Percentiles rank a stretch among this genome's conserved stretches.
Evolutionary conservation across 2,113 vertebrate genomes (phyloP).

Genomic region (Aegypius monachus): DNA sequence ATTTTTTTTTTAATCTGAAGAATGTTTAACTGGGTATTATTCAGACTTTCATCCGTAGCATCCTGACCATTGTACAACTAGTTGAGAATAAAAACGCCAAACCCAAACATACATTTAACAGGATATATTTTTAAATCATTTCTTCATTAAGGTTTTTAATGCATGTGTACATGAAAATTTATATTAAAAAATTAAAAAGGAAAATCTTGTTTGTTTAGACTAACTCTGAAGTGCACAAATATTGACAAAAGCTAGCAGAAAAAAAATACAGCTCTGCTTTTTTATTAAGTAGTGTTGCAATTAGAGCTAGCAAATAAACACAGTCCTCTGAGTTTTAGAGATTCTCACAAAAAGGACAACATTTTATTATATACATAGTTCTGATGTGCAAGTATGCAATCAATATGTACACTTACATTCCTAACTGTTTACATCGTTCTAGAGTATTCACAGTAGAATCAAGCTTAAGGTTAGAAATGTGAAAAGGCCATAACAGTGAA

Average conservation of each 20-base stretch:
- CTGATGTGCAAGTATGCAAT: constrained; percentile 88
- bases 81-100: not conserved
- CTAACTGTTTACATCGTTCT: constrained; percentile 76
- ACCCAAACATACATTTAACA: constrained; percentile 40
- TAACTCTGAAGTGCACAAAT: constrained; percentile 78
- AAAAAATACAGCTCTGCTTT: constrained; percentile 74
- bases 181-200: constrained; percentile 79
- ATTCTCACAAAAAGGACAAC: constrained; percentile 77
- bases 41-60: not conserved
- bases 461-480: constrained; percentile 79
- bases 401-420: constrained; percentile 82
- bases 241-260: constrained; percentile 76
- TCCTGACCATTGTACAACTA: not conserved
- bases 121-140: constrained; percentile 69
- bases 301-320: constrained; percentile 55
- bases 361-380: constrained; percentile 81
- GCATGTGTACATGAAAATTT: constrained; percentile 75
- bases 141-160: constrained; percentile 74
- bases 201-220: constrained; percentile 71
- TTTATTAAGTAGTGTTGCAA: constrained; percentile 69
- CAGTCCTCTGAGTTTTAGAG: constrained; percentile 68
- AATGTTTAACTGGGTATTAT: not conserved
- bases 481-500: constrained; percentile 74
- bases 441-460: constrained; percentile 76
- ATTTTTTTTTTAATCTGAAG: not conserved